A percentile compares a stretch with the other conserved stretches of the same genome.
phyloP scores from a whole-genome alignment of 2,113 vertebrate genomes.

The Sceloporus tristichus region DNA sequence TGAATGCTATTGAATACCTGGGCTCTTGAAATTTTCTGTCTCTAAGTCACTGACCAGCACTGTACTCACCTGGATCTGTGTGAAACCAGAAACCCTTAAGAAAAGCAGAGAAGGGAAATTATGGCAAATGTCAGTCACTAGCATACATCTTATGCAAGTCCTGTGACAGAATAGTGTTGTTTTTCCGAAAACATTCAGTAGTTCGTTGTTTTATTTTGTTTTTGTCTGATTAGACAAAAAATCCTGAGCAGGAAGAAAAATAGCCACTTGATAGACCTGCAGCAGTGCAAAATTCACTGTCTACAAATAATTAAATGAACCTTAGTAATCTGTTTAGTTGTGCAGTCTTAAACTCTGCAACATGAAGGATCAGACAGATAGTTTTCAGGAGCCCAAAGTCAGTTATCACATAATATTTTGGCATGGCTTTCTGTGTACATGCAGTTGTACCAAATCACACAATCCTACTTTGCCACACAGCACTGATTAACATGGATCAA shows the following conservation, averaged over 20 bases:
- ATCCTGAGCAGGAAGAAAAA: slow-evolving; percentile 4
- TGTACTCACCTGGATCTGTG: neutral
- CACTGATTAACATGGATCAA: neutral
- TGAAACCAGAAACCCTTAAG: neutral
- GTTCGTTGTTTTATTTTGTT: accelerated
- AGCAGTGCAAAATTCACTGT: neutral
- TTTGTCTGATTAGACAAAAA: accelerated
- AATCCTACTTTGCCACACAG: neutral
- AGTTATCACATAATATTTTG: neutral
- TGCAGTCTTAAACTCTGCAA: neutral
- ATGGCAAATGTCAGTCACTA: neutral
- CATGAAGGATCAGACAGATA: neutral
- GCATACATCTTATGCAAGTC: neutral
- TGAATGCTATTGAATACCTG: neutral
- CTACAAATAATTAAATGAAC: slow-evolving; percentile 26
- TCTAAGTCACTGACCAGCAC: neutral
- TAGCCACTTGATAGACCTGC: neutral
- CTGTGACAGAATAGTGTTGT: slow-evolving; percentile 17
- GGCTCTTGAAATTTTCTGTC: neutral
- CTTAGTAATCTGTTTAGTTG: neutral
- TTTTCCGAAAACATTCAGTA: slow-evolving; percentile 15
- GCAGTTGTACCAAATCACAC: neutral
- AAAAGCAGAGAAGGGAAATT: neutral
- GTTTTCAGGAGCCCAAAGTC: neutral
- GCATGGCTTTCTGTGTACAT: neutral